Percentiles rank a stretch among this genome's conserved stretches.
These are phyloP conservation scores for Chondrilla cf. caribensis DNA, from an alignment of 37 sponge, comb jelly and placozoan genomes.

Conservation along the genomic window DNA sequence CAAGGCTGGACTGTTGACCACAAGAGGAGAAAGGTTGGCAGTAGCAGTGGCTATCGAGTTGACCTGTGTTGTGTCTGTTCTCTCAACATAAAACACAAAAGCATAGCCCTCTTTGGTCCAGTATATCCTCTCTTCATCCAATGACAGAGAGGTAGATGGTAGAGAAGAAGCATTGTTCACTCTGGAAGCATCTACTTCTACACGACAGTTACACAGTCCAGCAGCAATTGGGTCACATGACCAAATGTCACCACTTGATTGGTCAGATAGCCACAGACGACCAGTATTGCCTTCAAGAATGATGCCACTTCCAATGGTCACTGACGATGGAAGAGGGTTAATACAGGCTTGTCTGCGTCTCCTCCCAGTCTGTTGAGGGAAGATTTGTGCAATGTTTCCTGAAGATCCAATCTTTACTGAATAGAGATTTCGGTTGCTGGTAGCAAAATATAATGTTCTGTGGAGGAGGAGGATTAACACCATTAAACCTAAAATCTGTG, in stretches of 20 bases:
- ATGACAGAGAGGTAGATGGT: slow-evolving; percentile 10
- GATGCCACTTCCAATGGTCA: slow-evolving; percentile 15
- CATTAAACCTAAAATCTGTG: neutral
- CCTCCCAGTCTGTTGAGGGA: neutral
- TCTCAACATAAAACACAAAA: slow-evolving; percentile 30
- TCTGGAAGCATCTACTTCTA: slow-evolving; percentile 13
- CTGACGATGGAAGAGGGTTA: neutral
- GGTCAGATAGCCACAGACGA: slow-evolving; percentile 33
- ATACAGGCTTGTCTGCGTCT: neutral
- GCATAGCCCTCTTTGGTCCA: slow-evolving; percentile 29
- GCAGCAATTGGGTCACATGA: slow-evolving; percentile 4
- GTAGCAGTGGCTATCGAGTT: neutral
- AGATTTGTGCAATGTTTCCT: no score
- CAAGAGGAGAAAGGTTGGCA: neutral
- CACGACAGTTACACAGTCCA: neutral
- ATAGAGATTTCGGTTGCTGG: neutral
- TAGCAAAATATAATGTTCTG: neutral
- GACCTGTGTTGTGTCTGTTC: neutral
- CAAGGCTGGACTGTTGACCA: neutral
- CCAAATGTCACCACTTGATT: slow-evolving; percentile 37
- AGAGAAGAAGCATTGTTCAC: neutral
- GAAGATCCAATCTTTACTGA: neutral
- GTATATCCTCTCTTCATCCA: slow-evolving; percentile 52
- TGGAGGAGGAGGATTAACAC: neutral
- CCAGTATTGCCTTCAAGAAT: slow-evolving; percentile 40